A percentile compares a stretch with the other conserved stretches of the same genome.
These are phyloP conservation scores for Squalus acanthias DNA, from an alignment of 2,797 vertebrate species.

Conservation along the genomic window DNA sequence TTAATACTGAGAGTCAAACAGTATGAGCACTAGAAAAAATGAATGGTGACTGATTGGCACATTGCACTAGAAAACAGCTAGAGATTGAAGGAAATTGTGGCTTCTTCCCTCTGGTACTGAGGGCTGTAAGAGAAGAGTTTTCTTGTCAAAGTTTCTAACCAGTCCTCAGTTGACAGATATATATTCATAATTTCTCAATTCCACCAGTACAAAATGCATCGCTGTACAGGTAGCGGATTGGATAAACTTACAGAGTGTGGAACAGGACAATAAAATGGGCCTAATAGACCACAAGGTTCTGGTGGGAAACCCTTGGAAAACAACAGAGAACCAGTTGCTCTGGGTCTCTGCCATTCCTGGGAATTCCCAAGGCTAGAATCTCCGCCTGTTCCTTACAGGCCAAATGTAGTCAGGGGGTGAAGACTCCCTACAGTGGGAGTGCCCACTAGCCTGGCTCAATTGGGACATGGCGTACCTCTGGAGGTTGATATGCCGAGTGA, in stretches of 20 bases:
- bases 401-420: neutral
- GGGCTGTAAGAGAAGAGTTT: neutral
- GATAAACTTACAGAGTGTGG: neutral
- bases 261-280: neutral
- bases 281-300: neutral
- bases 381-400: neutral
- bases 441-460: neutral
- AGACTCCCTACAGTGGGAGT: neutral
- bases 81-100: neutral
- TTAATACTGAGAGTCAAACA: conserved; percentile 15
- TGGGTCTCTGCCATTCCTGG: neutral
- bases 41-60: neutral
- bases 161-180: neutral
- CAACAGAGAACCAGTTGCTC: neutral
- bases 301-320: neutral
- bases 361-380: neutral
- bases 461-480: neutral
- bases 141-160: neutral
- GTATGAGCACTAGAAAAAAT: neutral
- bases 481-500: neutral
- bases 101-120: neutral
- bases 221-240: neutral
- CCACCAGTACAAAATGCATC: neutral
- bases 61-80: neutral
- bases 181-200: neutral